These are phyloP conservation scores for Vicugna pacos DNA, from an alignment of 2,113 vertebrate genomes.

Conservation along the genomic window DNA sequence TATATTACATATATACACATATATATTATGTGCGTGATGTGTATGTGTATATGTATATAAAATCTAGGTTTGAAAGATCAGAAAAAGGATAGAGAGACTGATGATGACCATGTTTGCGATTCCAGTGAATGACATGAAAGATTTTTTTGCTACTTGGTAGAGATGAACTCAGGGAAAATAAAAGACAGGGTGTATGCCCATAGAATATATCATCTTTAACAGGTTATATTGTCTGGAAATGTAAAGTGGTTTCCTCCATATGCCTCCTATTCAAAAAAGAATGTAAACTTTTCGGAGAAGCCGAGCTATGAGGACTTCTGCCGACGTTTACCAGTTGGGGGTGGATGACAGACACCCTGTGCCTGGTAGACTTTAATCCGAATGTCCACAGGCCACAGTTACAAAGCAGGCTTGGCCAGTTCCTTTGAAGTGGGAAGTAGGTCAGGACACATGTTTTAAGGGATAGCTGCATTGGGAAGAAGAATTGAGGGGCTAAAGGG, in stretches of 20 bases:
- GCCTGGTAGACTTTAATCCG: not conserved
- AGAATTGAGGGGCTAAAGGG: not conserved
- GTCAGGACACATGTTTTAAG: conserved; percentile 20
- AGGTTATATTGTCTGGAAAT: not conserved
- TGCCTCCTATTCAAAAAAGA: not conserved
- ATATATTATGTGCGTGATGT: not conserved
- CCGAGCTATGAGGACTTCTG: not conserved
- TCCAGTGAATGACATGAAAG: not conserved
- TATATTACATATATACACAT: too few species aligned
- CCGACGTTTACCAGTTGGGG: not conserved
- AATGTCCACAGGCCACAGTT: conserved; percentile 19
- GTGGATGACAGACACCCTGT: too few species aligned
- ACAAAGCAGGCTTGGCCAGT: not conserved
- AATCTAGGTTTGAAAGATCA: not conserved
- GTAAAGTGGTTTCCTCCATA: not conserved
- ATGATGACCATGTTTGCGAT: not conserved
- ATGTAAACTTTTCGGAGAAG: not conserved
- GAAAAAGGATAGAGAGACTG: not conserved
- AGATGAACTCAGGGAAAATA: not conserved
- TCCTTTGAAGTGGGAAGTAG: conserved; percentile 71
- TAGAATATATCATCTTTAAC: not conserved
- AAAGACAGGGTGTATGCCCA: not conserved
- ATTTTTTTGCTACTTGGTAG: not conserved
- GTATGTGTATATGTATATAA: not conserved
- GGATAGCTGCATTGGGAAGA: not conserved